Base-by-base conservation (phyloP, 2,888 invertebrate genomes). In the Plebejus anna region DNA sequence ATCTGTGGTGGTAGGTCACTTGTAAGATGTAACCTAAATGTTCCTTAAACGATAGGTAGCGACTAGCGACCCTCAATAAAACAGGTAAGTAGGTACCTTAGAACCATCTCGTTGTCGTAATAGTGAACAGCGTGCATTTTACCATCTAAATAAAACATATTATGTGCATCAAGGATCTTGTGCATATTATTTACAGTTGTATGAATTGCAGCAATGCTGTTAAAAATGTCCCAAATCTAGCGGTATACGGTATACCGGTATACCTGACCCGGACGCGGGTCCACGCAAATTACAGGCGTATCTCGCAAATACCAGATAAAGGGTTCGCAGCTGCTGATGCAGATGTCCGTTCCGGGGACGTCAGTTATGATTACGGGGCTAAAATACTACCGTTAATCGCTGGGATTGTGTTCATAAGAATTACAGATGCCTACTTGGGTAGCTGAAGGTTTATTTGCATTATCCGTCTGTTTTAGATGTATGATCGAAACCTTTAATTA, bases 211-310 rank as follows among this genome's bases (percentile, higher is more conserved):
- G 36, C 32, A 32, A 66, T 32, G 66, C 66, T 36, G 66, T 66
- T 32, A 66, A 66, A 32, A 66, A 66, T 66, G 66, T 66, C 32
- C 13, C 32, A 66, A 66, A 66, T 5, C 32, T 66, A 66, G 66
- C 66, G 66, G 66, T 66, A 28, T 28, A 2, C 55, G 9, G 4
- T 1, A 59, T 66, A 66, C 66, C 55, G 9, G 4, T 1, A 59
- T 66, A 66, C 66, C 32, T 66, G 66, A 28, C 61, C 32, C 32
- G 66, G 66, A 32, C 66, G 66, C 66, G 61, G 61, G 5, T 7
- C 61, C 61, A 2, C 32, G 66, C 32, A 66, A 66, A 66, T 66
- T 66, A 13, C 32, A 36, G 66, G 36, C 66, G 66, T 66, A 66
- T 4, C 11, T 66, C 32, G 66, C 66, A 32, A 66, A 32, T 36